These are phyloP conservation scores for Vombatus ursinus DNA, from an alignment of 2,113 vertebrate genomes.

Conservation along the genomic window DNA sequence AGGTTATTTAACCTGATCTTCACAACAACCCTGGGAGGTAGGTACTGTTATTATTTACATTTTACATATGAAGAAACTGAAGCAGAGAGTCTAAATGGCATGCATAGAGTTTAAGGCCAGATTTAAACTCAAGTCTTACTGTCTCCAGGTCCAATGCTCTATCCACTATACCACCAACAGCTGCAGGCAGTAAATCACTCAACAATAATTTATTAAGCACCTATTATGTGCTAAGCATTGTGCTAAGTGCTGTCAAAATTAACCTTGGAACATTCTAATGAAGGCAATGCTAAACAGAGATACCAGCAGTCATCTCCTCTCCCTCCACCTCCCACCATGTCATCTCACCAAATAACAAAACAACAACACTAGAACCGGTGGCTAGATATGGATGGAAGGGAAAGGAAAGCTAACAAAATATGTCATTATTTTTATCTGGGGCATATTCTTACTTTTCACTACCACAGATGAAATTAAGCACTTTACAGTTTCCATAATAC, in stretches of 20 bases:
- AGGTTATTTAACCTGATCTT: too few relatives aligned
- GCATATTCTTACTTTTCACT: conserved; percentile 11
- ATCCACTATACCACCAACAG: background rate
- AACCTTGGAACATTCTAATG: background rate
- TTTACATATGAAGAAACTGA: background rate
- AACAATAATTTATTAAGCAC: too few relatives aligned
- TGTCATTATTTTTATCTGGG: background rate
- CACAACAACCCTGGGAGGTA: too few relatives aligned
- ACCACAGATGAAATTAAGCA: background rate
- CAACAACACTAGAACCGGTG: background rate
- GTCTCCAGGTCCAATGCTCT: background rate
- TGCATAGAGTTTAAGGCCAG: background rate
- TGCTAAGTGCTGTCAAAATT: conserved; percentile 12
- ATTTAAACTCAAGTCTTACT: background rate
- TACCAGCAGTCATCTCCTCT: too few relatives aligned
- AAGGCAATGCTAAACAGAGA: background rate
- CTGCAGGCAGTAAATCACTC: too few relatives aligned
- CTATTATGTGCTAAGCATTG: too few relatives aligned
- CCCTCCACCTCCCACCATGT: background rate
- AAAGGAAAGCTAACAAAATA: background rate
- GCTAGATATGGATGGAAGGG: background rate
- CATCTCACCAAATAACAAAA: background rate
- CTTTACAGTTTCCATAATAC: conserved; percentile 47
- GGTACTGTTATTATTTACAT: too few relatives aligned
- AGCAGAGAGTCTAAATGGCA: background rate